Conservation (phyloP, 2,797 vertebrate genomes). For the Anomalospiza imberbis region DNA sequence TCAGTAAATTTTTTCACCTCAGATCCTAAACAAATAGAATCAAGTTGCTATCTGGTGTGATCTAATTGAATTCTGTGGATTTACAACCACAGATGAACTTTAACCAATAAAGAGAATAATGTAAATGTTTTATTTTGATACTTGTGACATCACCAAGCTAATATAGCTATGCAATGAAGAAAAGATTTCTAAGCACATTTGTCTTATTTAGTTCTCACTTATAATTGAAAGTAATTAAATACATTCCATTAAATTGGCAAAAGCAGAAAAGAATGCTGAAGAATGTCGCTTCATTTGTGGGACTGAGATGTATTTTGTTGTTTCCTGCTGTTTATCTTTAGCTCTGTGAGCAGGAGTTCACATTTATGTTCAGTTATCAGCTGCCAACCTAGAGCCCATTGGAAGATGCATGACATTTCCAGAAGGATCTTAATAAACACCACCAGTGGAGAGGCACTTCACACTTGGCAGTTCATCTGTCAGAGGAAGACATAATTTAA, state of each 20-base stretch:
- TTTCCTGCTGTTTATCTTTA: slow-evolving; percentile 59
- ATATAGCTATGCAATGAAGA: slow-evolving; percentile 15
- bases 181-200: slow-evolving; percentile 35
- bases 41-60: slow-evolving; percentile 39
- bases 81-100: slow-evolving; percentile 29
- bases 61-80: slow-evolving; percentile 33
- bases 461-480: slow-evolving; percentile 44
- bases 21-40: slow-evolving; percentile 28
- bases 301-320: slow-evolving; percentile 22
- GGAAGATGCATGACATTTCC: slow-evolving; percentile 55
- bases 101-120: slow-evolving; percentile 33
- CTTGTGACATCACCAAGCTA: slow-evolving; percentile 49
- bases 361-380: slow-evolving; percentile 40
- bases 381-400: slow-evolving; percentile 20
- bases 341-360: slow-evolving; percentile 46
- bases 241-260: slow-evolving; percentile 31
- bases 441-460: slow-evolving; percentile 46
- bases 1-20: slow-evolving; percentile 34
- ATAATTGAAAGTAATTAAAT: slow-evolving; percentile 49
- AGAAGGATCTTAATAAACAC: slow-evolving; percentile 51
- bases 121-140: slow-evolving; percentile 44
- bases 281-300: background rate
- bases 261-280: slow-evolving; percentile 24
- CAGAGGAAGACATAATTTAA: slow-evolving; percentile 45
- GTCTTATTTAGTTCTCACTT: slow-evolving; percentile 52